Evolutionary conservation across 1,140 invertebrate genomes (phyloP).

Genomic region (Dendroctonus valens): DNA sequence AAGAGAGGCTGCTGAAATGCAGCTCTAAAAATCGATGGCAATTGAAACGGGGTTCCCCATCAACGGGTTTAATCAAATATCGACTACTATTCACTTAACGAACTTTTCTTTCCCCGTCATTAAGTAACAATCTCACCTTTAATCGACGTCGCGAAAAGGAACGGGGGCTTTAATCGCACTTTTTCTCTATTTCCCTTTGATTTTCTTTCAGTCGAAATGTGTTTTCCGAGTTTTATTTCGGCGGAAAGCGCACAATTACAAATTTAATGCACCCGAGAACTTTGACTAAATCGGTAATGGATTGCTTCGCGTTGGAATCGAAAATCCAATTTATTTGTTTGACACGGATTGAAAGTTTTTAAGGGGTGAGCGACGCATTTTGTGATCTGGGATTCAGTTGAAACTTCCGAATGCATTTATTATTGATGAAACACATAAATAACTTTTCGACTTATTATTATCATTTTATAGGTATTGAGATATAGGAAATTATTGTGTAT

Average conservation of each 20-base stretch:
- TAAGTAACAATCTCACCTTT: conserved; percentile 36
- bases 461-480: no score
- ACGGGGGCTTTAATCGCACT: conserved; percentile 9
- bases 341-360: conserved; percentile 7
- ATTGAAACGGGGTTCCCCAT: not conserved
- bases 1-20: not conserved
- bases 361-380: no score
- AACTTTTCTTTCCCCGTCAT: conserved; percentile 37
- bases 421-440: no score
- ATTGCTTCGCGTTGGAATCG: conserved; percentile 16
- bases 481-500: no score
- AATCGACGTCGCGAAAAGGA: conserved; percentile 22
- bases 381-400: no score
- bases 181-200: conserved; percentile 18
- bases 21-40: not conserved
- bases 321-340: conserved; percentile 21
- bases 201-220: conserved; percentile 26
- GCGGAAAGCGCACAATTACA: conserved; percentile 18
- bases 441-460: no score
- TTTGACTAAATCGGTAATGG: conserved; percentile 28
- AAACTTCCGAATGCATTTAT: no score
- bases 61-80: conserved; percentile 32
- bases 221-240: conserved; percentile 26
- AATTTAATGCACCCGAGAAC: conserved; percentile 26
- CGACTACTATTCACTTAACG: conserved; percentile 34